phyloP scores from a whole-genome alignment of 2,113 vertebrate genomes.

The Psittacula cyanocephala region DNA sequence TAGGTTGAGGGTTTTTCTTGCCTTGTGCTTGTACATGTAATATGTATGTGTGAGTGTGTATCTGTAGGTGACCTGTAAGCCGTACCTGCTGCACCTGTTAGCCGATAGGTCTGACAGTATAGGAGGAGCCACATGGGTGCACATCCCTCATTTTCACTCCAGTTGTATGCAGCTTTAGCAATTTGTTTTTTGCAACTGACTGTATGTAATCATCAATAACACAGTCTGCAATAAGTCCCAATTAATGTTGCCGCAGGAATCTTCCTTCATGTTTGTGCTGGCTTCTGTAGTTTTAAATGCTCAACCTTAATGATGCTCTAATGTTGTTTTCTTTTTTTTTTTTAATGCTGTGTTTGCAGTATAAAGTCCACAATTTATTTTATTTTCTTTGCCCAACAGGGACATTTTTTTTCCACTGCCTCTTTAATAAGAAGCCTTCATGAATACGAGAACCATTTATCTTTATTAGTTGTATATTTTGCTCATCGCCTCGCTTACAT shows the following conservation, averaged over 20 bases:
- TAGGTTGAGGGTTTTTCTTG: background rate
- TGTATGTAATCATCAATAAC: slow-evolving; percentile 1
- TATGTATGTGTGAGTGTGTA: background rate
- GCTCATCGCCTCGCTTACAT: slow-evolving; percentile 9
- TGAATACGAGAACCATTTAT: background rate
- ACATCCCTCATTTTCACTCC: background rate
- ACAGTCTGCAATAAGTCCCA: background rate
- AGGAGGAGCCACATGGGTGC: background rate
- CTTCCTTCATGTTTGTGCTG: slow-evolving; percentile 4
- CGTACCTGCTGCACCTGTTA: background rate
- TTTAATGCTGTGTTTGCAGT: background rate
- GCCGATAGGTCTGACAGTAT: background rate
- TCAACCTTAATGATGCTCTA: slow-evolving; percentile 32
- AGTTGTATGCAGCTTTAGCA: background rate
- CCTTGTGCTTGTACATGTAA: background rate
- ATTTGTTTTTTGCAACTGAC: slow-evolving; percentile 1
- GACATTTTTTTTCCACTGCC: slow-evolving; percentile 7
- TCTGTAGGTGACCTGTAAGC: background rate
- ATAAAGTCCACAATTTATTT: slow-evolving; percentile 25
- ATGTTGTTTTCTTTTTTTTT: background rate
- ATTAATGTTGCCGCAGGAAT: slow-evolving; percentile 13
- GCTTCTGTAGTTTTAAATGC: slow-evolving; percentile 12
- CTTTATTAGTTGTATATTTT: slow-evolving; percentile 57
- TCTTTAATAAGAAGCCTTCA: slow-evolving; percentile 35
- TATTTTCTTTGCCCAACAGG: slow-evolving; percentile 36